These are phyloP conservation scores for Alethe diademata DNA, from an alignment of 2,113 vertebrate species.

Conservation along the genomic window DNA sequence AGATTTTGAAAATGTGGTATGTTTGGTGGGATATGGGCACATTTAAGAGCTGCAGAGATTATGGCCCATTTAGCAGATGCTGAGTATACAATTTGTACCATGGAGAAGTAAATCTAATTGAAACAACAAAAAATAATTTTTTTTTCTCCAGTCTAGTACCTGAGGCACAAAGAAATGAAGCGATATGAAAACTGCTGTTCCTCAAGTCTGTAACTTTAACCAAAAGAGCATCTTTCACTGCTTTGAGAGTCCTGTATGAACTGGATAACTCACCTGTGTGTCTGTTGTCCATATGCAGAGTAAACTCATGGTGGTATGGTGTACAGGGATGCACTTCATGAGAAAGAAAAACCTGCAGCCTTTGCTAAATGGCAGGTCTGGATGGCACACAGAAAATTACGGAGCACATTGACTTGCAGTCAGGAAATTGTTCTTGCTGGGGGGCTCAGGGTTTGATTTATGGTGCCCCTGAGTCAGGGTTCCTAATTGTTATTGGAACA, in stretches of 20 bases:
- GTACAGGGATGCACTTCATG: background rate
- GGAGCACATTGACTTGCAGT: background rate
- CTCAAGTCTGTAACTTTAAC: background rate
- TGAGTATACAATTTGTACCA: background rate
- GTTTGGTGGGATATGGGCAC: background rate
- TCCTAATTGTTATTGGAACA: background rate
- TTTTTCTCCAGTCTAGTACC: background rate
- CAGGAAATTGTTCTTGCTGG: slow-evolving; percentile 28
- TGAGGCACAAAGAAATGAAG: background rate
- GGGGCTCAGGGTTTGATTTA: slow-evolving; percentile 35
- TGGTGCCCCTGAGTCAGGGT: background rate
- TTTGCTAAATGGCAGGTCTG: background rate
- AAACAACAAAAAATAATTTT: background rate
- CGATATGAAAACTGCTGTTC: background rate
- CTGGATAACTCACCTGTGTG: background rate
- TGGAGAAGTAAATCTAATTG: background rate
- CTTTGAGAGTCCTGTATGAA: background rate
- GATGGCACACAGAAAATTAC: background rate
- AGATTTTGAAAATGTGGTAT: background rate
- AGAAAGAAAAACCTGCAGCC: background rate
- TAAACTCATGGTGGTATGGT: background rate
- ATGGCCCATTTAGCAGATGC: background rate
- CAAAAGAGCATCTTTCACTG: background rate
- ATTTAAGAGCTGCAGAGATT: background rate
- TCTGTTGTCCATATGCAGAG: background rate